Evolutionary conservation across 2,888 invertebrate species (phyloP).

Genomic region (Pseudoips prasinana): DNA sequence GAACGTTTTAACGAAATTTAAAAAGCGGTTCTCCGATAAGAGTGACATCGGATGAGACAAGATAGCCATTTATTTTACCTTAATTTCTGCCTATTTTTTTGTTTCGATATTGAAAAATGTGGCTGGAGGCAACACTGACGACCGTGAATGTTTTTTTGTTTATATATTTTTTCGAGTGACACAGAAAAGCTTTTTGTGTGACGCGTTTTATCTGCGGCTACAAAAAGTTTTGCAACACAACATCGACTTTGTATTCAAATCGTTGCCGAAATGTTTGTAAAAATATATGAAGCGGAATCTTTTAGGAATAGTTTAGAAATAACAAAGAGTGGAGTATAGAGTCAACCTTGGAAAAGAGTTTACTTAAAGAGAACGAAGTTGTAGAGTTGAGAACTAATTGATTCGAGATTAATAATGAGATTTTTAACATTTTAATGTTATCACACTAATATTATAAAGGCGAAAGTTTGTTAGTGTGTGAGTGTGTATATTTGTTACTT

Average conservation of each 20-base stretch:
- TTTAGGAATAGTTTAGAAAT: slow-evolving; percentile 8
- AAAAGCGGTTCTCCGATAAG: slow-evolving; percentile 27
- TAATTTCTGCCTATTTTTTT: slow-evolving; percentile 43
- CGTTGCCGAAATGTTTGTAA: slow-evolving; percentile 30
- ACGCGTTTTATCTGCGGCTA: slow-evolving; percentile 64
- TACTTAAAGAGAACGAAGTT: too few species aligned
- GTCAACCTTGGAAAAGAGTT: too few species aligned
- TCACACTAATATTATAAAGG: too few species aligned
- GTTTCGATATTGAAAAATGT: slow-evolving; percentile 70
- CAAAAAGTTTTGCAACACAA: slow-evolving; percentile 47
- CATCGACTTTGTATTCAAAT: slow-evolving; percentile 65
- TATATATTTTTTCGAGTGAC: slow-evolving; percentile 57
- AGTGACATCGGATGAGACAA: slow-evolving; percentile 22
- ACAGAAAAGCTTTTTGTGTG: slow-evolving; percentile 79
- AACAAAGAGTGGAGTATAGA: too few species aligned
- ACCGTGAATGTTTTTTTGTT: slow-evolving; percentile 43
- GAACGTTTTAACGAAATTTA: slow-evolving; percentile 8
- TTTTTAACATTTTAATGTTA: too few species aligned
- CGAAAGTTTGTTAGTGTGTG: too few species aligned
- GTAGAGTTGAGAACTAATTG: too few species aligned
- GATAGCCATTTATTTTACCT: slow-evolving; percentile 39
- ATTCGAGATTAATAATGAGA: too few species aligned
- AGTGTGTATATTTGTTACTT: too few species aligned
- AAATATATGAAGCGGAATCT: slow-evolving; percentile 16
- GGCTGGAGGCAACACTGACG: slow-evolving; percentile 62